Evolutionary conservation across 2,888 invertebrate species (phyloP), one percentile per base, ranked within the genome.

Genomic region (Hyles lineata): DNA sequence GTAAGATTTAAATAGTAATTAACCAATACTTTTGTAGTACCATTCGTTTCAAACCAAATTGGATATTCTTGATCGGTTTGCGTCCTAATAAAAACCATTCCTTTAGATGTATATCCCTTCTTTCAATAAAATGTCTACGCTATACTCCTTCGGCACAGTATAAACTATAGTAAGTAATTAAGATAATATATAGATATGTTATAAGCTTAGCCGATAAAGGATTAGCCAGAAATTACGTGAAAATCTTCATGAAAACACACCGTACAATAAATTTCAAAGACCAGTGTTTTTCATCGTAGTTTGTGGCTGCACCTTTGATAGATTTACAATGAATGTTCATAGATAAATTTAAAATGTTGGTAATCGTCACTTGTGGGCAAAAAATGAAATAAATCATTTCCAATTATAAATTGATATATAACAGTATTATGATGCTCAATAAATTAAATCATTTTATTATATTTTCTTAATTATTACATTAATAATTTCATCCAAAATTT

Each of bases 21-120:
- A 23, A 43, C 43, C 15, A 43, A 75, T 73, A 67, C 17, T 29
- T 23, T 52, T 19, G n/a, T 23, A 75, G 29, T 52, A 55, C n/a
- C 19, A n/a, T 55, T 19, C 52, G 17, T 55, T 55, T n/a, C 15
- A 17, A 67, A 32, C 35, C 62, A 58, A 60, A 71, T 50, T 61
- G 17, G 58, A 71, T 74, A 59, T 59, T 73, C 72, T 73, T 59
- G 15, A 63, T 75, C 73, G 73, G 74, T 75, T 76, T 73, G 70
- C 73, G 72, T 71, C 73, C 70, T 75, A 76, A 74, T 76, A 72
- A 75, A 75, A 75, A 84, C 84, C 87, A 86, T 87, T 87, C 87
- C 86, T 82, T 80, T 84, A 85, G 83, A 50, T 67, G 15, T 50
- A 60, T 15, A 43, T 21, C 17, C 50, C 23, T 67, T 21, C 8